Evolutionary conservation across 2,113 vertebrate genomes (phyloP), one percentile per base, ranked within the genome.

Genomic region (Haemorhous mexicanus): DNA sequence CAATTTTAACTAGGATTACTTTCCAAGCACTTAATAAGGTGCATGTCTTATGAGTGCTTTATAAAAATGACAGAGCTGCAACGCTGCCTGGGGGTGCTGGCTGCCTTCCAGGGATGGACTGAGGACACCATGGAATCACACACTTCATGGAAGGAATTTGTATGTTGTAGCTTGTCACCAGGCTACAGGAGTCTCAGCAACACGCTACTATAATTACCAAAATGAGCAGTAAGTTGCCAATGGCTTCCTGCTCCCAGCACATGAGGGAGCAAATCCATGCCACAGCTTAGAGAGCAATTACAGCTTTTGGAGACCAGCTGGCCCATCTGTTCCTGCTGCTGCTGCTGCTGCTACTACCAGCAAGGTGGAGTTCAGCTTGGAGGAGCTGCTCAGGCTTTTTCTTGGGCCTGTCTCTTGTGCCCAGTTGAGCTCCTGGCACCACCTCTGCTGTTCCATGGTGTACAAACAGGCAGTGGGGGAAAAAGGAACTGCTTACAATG

Each of bases 331-430:
- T 90, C 73, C 52, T 13, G 4, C 66, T 49, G 10, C 56, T 75
- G 82, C 78, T 93, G 72, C 92, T 77, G 28, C 52, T 61, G 11
- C n/a, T n/a, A n/a, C n/a, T 39, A 30, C 50, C 50, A 69, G 22
- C 76, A 62, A n/a, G 3, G 13, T 17, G 50, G 83, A 43, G 53
- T 24, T 66, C 59, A 59, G 75, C 67, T 37, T 53, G 62, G 44
- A 76, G 53, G 12, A 67, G 39, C 67, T 73, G 67, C 85, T 83
- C 41, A 24, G 67, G 50, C 26, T 30, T 80, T 87, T 77, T 11
- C n/a, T 11, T 9, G 27, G 32, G 19, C 26, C 12, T 39, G 2
- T 39, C 28, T 41, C 1, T n/a, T 0, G 0, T 6, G 22, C 14
- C 28, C 37, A 10, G 11, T 3, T 23, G 74, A 85, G 74, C 28